phyloP scores from a whole-genome alignment of 2,888 invertebrate genomes.

The Leptodirus hochenwartii region DNA sequence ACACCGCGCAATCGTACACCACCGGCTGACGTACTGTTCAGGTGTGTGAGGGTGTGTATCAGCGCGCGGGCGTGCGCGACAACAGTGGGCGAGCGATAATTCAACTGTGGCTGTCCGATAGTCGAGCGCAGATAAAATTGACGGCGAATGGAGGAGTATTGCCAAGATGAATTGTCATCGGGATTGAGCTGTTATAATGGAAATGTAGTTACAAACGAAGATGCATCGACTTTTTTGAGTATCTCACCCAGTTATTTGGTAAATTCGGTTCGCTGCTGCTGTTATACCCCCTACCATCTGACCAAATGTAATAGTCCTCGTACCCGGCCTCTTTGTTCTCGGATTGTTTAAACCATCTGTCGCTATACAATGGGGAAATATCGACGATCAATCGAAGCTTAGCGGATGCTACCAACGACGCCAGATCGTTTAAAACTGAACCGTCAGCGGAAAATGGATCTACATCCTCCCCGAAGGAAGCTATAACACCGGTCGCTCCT shows the following conservation, averaged over 20 bases:
- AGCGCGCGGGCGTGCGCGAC: constrained; percentile 44
- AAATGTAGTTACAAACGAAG: constrained; percentile 1
- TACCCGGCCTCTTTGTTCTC: constrained; percentile 37
- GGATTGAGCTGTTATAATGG: constrained; percentile 4
- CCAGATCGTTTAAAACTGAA: constrained; percentile 18
- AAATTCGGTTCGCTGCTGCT: constrained; percentile 22
- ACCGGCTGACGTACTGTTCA: constrained; percentile 57
- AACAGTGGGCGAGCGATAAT: constrained; percentile 53
- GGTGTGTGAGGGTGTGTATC: constrained; percentile 45
- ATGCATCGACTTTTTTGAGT: background rate
- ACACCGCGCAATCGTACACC: constrained; percentile 63
- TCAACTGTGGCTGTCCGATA: constrained; percentile 62
- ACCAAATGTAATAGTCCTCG: constrained; percentile 67
- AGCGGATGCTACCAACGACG: constrained; percentile 30
- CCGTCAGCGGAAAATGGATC: constrained; percentile 33
- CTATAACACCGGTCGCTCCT: constrained; percentile 45
- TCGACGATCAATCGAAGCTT: constrained; percentile 49
- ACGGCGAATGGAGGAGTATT: constrained; percentile 37
- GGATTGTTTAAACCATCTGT: constrained; percentile 54
- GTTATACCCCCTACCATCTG: constrained; percentile 26
- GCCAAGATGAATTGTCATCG: constrained; percentile 43
- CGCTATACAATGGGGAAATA: constrained; percentile 55
- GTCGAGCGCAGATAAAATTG: constrained; percentile 72
- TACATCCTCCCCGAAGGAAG: constrained; percentile 39
- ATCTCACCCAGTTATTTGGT: constrained; percentile 58